Percentiles rank a stretch among this genome's conserved stretches.
Conservation (phyloP, 2,888 invertebrate species). For the Andrena flavipes region DNA sequence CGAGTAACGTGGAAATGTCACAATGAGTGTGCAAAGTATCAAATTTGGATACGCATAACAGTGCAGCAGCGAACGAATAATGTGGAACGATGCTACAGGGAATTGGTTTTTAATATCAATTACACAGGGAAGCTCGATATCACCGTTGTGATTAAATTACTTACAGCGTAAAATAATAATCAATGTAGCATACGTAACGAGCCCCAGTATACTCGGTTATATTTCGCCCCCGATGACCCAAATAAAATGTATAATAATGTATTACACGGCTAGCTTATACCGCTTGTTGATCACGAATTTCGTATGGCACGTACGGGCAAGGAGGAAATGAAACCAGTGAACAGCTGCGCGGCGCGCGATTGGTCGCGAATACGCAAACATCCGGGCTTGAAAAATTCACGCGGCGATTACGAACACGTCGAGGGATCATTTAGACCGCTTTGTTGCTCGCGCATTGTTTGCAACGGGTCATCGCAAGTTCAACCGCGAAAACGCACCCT, state of each 20-base stretch:
- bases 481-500: slow-evolving; percentile 47
- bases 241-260: slow-evolving; percentile 1
- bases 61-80: not conserved
- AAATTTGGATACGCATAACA: not conserved
- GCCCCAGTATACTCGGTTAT: not conserved
- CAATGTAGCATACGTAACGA: not conserved
- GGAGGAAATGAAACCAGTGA: not conserved
- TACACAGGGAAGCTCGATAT: not conserved
- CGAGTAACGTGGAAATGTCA: not conserved
- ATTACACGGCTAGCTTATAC: not conserved
- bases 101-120: slow-evolving; percentile 8
- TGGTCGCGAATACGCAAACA: slow-evolving; percentile 20
- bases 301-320: not conserved
- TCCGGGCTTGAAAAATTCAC: slow-evolving; percentile 55
- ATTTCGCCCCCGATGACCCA: not conserved
- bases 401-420: slow-evolving; percentile 45
- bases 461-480: slow-evolving; percentile 49
- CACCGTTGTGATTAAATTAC: slow-evolving; percentile 13
- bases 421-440: slow-evolving; percentile 48
- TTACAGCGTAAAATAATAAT: not conserved
- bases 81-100: not conserved
- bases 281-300: not conserved
- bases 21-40: not conserved
- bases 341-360: not conserved
- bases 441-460: slow-evolving; percentile 60